phyloP scores from a whole-genome alignment of 2,113 vertebrate genomes.

The Galeopterus variegatus region DNA sequence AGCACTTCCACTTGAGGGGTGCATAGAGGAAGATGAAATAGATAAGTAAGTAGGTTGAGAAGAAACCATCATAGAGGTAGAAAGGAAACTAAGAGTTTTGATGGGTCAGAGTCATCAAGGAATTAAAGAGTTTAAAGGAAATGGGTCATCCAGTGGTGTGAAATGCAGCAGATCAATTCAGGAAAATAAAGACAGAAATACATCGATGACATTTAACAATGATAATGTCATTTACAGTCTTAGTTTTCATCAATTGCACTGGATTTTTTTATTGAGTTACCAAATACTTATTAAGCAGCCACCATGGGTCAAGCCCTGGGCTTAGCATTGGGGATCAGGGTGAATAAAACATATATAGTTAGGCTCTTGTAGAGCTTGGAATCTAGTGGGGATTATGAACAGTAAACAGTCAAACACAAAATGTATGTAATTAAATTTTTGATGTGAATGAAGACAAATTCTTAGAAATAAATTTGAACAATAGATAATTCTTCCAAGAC shows the following conservation, averaged over 20 bases:
- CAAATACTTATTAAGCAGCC: background rate
- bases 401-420: background rate
- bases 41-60: background rate
- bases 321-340: background rate
- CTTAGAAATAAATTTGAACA: constrained; percentile 31
- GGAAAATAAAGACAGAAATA: background rate
- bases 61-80: background rate
- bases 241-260: background rate
- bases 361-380: background rate
- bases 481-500: background rate
- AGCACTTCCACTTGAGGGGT: background rate
- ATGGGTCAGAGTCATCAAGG: background rate
- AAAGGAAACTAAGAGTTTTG: background rate
- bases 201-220: background rate
- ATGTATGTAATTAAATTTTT: background rate
- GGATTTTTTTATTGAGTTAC: background rate
- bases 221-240: background rate
- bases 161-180: background rate
- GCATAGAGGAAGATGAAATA: background rate
- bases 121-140: background rate
- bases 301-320: background rate
- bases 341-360: background rate
- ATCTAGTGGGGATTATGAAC: background rate
- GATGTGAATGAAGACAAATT: background rate
- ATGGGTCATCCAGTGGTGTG: background rate